Percentiles rank a stretch among this genome's conserved stretches.
phyloP scores from a whole-genome alignment of 2,888 invertebrate genomes.

The Stenoptilia bipunctidactyla region DNA sequence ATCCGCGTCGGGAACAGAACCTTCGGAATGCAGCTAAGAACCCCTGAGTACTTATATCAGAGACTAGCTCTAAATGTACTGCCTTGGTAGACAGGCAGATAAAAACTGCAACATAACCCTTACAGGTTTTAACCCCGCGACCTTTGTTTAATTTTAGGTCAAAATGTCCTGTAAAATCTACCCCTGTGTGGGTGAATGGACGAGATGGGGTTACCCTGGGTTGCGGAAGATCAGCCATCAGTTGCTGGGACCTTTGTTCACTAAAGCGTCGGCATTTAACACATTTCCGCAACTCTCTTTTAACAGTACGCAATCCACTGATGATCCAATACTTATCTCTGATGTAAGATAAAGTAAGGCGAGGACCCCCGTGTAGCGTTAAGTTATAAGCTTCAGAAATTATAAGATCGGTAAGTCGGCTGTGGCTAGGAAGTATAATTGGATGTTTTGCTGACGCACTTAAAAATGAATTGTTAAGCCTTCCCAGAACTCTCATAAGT shows the following conservation, averaged over 20 bases:
- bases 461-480: neutral
- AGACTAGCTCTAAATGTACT: too few species aligned
- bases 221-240: conserved; percentile 2
- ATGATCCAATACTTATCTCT: conserved; percentile 12
- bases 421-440: neutral
- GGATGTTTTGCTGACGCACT: conserved; percentile 1
- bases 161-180: neutral
- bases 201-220: conserved; percentile 1
- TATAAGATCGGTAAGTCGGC: conserved; percentile 7
- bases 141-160: conserved; percentile 1
- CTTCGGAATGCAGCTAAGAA: neutral
- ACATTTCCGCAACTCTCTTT: neutral
- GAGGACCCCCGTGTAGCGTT: conserved; percentile 11
- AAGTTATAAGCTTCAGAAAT: conserved; percentile 10
- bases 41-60: neutral
- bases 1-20: neutral
- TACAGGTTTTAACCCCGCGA: neutral
- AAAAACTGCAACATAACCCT: neutral
- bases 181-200: neutral
- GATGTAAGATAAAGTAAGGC: conserved; percentile 10
- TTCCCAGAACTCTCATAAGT: neutral
- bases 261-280: conserved; percentile 1
- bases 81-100: neutral
- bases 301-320: conserved; percentile 6
- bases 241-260: neutral